Base-by-base conservation (phyloP, 2,888 invertebrate genomes). In the Drosophila peninsularis region DNA sequence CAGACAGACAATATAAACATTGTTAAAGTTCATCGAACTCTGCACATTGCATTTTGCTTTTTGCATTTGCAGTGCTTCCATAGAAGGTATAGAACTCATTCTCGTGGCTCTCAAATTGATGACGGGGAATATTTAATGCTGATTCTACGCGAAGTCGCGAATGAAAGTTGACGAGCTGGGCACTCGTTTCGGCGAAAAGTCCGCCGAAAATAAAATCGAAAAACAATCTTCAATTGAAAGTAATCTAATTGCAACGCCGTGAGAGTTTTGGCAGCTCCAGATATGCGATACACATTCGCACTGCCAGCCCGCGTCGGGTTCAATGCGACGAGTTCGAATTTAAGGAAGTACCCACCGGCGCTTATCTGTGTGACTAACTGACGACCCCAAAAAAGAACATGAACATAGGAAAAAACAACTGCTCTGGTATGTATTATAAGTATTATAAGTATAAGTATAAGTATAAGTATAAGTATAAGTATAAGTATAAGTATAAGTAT, bases 311-410 rank as follows among this genome's bases (percentile, higher is more conserved):
- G 55, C 54, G 52, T 80, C 78, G 84, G 56, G 84, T 87, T 83
- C 81, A 80, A 66, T 80, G 73, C 58, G 65, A 71, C 56, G 80
- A 78, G 80, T 80, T 85, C 74, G 55, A 78, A 73, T 88, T 85
- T 86, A 66, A 85, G 85, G 85, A 88, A 85, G 88, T 85, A 74
- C 70, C 41, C 36, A 41, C 36, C 60, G 42, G 32, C 14, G 50
- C 64, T 79, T 70, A 72, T 75, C 65, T 77, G 69, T 74, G 71
- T 79, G 71, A 77, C 84, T 80, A 74, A 76, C 60, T 54, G 14
- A n/a, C 24, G 11, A 27, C 13, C 19, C 24, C 65, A 53, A 54
- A 41, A 14, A 39, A 32, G 9, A 49, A 42, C 6, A 5, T 17
- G 17, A 62, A 49, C 41, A 45, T 13, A 30, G 30, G 1, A 30